Evolutionary conservation across 1,140 invertebrate species (phyloP).

Genomic region (Drosophila obscura): DNA sequence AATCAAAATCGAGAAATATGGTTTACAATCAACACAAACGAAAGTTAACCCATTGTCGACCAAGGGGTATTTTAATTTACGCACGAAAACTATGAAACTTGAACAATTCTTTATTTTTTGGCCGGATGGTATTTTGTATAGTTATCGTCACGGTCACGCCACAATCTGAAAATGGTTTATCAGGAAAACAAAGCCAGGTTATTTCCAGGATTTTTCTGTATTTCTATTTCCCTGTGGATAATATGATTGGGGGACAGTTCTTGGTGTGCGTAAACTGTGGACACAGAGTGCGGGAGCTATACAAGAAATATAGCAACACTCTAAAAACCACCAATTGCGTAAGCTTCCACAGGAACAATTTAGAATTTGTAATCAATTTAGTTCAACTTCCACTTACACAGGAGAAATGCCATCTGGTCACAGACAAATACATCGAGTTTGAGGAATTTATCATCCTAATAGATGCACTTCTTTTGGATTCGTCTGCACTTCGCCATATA

Average conservation of each 20-base stretch:
- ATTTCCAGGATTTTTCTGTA: not conserved
- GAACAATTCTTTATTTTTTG: too few relatives aligned
- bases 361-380: not conserved
- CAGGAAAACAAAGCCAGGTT: too few relatives aligned
- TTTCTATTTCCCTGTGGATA: not conserved
- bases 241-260: slow-evolving; percentile 34
- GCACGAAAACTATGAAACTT: too few relatives aligned
- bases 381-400: slow-evolving; percentile 83
- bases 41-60: too few relatives aligned
- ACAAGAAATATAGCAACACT: slow-evolving; percentile 88
- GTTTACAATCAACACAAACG: too few relatives aligned
- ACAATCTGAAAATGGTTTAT: too few relatives aligned
- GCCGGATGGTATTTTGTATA: too few relatives aligned
- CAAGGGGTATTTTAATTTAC: too few relatives aligned
- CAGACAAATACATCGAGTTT: slow-evolving; percentile 96
- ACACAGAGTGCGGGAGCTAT: slow-evolving; percentile 86
- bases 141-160: too few relatives aligned
- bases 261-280: slow-evolving; percentile 89
- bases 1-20: too few relatives aligned
- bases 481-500: slow-evolving; percentile 92
- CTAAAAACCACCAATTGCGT: slow-evolving; percentile 90
- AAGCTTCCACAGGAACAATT: slow-evolving; percentile 70
- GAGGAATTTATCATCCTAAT: slow-evolving; percentile 93
- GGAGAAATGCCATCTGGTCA: slow-evolving; percentile 89
- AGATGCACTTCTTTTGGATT: slow-evolving; percentile 91